Percentiles rank a stretch among this genome's conserved stretches.
Evolutionary conservation across 1,140 invertebrate genomes (phyloP).

Genomic region (Bradysia coprophila): DNA sequence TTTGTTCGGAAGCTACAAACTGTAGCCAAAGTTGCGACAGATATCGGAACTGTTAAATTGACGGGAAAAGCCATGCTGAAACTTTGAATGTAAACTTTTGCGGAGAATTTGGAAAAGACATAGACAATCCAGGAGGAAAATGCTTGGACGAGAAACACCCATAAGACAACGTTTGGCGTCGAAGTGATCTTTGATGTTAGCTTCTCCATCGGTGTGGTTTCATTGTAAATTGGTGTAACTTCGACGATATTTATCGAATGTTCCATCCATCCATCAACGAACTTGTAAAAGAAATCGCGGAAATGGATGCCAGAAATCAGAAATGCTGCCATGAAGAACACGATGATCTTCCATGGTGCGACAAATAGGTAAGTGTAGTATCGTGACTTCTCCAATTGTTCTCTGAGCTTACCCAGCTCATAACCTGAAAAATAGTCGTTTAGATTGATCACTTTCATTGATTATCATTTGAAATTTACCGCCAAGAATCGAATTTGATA

Average conservation of each 20-base stretch:
- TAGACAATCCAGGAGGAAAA: constrained; percentile 44
- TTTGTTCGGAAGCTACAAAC: constrained; percentile 36
- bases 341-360: constrained; percentile 41
- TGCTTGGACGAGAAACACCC: constrained; percentile 40
- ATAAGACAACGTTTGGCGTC: constrained; percentile 25
- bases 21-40: constrained; percentile 39
- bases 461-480: no score
- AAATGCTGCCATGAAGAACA: constrained; percentile 37
- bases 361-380: constrained; percentile 50
- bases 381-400: no score
- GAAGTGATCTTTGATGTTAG: constrained; percentile 15
- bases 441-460: no score
- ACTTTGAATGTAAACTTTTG: constrained; percentile 65
- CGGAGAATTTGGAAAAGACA: constrained; percentile 59
- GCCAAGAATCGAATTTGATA: no score
- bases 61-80: constrained; percentile 66
- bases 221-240: constrained; percentile 3
- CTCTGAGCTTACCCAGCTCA: no score
- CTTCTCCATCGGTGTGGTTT: constrained; percentile 7
- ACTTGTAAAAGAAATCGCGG: constrained; percentile 30
- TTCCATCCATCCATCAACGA: constrained; percentile 25
- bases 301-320: constrained; percentile 32
- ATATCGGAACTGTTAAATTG: constrained; percentile 45
- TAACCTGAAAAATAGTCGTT: no score
- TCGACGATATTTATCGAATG: constrained; percentile 27